Percentiles rank a stretch among this genome's conserved stretches.
These are phyloP conservation scores for Probaryconus sp. DNA, from an alignment of 1,140 invertebrate species.

Conservation along the genomic window DNA sequence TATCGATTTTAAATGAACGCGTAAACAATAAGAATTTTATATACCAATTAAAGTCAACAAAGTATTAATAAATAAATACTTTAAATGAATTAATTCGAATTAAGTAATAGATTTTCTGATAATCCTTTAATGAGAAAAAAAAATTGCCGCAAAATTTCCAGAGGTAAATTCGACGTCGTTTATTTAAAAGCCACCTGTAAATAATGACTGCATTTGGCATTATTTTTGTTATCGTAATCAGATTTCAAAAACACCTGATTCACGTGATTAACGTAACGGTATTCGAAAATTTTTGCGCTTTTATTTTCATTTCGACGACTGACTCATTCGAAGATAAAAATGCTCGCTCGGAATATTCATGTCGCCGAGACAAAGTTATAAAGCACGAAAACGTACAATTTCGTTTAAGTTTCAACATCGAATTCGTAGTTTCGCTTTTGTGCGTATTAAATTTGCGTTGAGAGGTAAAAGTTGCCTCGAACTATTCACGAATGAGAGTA, in stretches of 20 bases:
- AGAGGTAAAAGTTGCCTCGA: neutral
- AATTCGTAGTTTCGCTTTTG: neutral
- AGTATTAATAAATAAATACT: no score
- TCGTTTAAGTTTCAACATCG: constrained; percentile 4
- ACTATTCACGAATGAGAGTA: no score
- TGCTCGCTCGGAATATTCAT: constrained; percentile 3
- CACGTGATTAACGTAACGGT: neutral
- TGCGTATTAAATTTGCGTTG: neutral
- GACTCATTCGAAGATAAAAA: constrained; percentile 20
- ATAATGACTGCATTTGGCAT: constrained; percentile 4
- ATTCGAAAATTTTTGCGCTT: constrained; percentile 14
- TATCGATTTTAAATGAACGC: no score
- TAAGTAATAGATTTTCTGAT: no score
- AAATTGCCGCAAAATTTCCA: no score
- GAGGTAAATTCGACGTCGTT: no score
- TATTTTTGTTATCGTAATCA: constrained; percentile 14
- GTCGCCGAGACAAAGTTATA: constrained; percentile 14
- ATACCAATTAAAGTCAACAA: no score
- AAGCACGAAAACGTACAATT: no score
- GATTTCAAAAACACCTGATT: constrained; percentile 15
- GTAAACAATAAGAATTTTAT: no score
- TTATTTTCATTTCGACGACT: constrained; percentile 1
- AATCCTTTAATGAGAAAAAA: no score
- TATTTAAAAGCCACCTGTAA: neutral
- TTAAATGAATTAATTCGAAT: no score